Base-by-base conservation (phyloP, 2,113 vertebrate genomes). In the Parotia lawesii region DNA sequence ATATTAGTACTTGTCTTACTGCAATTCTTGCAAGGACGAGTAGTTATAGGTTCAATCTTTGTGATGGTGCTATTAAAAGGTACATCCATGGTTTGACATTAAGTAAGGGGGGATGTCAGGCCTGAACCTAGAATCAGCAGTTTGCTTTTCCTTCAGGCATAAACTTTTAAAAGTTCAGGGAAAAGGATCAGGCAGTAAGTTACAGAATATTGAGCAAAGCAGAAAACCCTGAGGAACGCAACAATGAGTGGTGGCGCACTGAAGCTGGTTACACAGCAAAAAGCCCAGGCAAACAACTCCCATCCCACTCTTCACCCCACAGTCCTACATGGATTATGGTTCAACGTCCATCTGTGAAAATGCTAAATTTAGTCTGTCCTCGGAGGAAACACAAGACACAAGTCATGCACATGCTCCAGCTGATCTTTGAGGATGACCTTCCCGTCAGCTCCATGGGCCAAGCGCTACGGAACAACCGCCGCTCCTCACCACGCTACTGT, bases 281-380 rank as follows among this genome's bases (percentile, higher is more conserved):
- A 93, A 85, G 15, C 57, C 54, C 23, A 85, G 33, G 74, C 70
- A 89, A 88, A 83, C 38, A 91, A 61, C 56, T 75, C 75, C 65
- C 71, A 90, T 64, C 72, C 79, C 57, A 60, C 48, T 72, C 72
- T 84, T 90, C 15, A 45, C 44, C 44, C 29, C 6, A 1, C 31
- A 47, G 53, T 67, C 82, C 76, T 89, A 67, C 67, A 71, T 80
- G 90, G 87, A 83, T 85, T 93, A 83, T 4, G 5, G 78, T 57
- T 78, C 27, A 4, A 24, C 27, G 48, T 83, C 71, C 92, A 84
- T 94, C 82, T 95, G 94, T 64, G 87, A 81, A 89, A 80, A 71
- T 57, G 90, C 94, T 97, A 97, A 93, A 95, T 95, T 95, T 97
- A 97, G 93, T 47, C 76, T 70, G 87, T 45, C 72, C 94, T 74